Evolutionary conservation across 1,140 invertebrate species (phyloP), one percentile per base, ranked within the genome.

Genomic region (Teleogryllus occipitalis): DNA sequence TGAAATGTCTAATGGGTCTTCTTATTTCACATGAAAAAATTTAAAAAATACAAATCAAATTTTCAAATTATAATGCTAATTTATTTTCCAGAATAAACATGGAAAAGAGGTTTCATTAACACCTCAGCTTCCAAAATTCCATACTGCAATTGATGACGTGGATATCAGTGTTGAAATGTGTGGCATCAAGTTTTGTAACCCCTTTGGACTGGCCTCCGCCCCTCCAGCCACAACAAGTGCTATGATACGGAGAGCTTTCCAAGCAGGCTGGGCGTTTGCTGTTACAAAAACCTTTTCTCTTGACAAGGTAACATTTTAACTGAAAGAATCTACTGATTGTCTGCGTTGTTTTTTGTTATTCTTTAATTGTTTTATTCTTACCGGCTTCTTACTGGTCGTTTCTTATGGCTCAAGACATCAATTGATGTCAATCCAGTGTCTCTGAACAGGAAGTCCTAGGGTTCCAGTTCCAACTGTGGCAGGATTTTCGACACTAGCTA

Each of bases 221-320:
- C 96, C 98, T 18, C 98, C 98, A 0, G 96, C 96, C 4, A 99
- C 98, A 18, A 93, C 93, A 76, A 92, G 94, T 22, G 91, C 97
- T 0, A 99, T 99, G 98, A 98, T 99, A 65, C 86, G 97, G 10
- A 87, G 97, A 82, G 94, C 95, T 22, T 99, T 99, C 85, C 92
- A 98, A 87, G 94, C 96, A 82, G 98, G 98, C 1, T 99, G 98
- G 98, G 95, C 91, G 7, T 99, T 98, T 85, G 95, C 93, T 78
- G 92, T 99, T 2, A 99, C 97, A 0, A 99, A 99, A 88, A 99
- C 98, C 0, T 99, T 97, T 86, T 89, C 91, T 10, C 87, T 99
- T 7, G 95, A 99, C 86, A 99, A 99, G 89, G 95, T 95, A 86
- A 80, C 15, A 22, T 12, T 77, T 39, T 39, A 39, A 39, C 5